A percentile compares a stretch with the other conserved stretches of the same genome.
Evolutionary conservation across 2,888 invertebrate species (phyloP).

Genomic region (Euzetes globulus): DNA sequence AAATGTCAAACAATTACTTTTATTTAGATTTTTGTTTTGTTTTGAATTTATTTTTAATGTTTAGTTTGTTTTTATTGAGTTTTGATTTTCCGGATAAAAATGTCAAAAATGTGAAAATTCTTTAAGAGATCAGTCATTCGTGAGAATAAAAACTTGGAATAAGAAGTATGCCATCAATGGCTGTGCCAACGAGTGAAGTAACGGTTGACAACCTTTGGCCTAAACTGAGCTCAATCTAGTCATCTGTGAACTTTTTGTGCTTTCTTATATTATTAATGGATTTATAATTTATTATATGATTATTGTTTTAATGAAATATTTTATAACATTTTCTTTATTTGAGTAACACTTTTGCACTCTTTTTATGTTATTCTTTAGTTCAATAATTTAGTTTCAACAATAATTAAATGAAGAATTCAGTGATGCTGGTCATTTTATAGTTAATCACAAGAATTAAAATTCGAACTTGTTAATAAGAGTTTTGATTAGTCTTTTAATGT

Average conservation of each 20-base stretch:
- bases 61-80: not conserved
- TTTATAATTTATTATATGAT: not conserved
- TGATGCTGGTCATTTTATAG: too few species aligned
- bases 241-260: constrained; percentile 4
- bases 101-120: not conserved
- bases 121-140: not conserved
- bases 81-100: constrained; percentile 17
- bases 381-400: too few species aligned
- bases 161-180: not conserved
- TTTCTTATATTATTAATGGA: not conserved
- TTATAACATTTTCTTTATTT: too few species aligned
- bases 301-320: too few species aligned
- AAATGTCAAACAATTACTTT: too few species aligned
- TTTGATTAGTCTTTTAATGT: too few species aligned
- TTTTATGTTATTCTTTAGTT: too few species aligned
- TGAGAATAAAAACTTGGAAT: not conserved
- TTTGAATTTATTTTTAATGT: not conserved
- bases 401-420: too few species aligned
- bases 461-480: too few species aligned
- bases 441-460: too few species aligned
- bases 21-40: not conserved
- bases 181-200: constrained; percentile 24
- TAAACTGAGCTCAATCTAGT: constrained; percentile 11
- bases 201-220: constrained; percentile 28
- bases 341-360: too few species aligned